Evolutionary conservation across 2,888 invertebrate species (phyloP).

Genomic region (Yponomeuta evonymella): DNA sequence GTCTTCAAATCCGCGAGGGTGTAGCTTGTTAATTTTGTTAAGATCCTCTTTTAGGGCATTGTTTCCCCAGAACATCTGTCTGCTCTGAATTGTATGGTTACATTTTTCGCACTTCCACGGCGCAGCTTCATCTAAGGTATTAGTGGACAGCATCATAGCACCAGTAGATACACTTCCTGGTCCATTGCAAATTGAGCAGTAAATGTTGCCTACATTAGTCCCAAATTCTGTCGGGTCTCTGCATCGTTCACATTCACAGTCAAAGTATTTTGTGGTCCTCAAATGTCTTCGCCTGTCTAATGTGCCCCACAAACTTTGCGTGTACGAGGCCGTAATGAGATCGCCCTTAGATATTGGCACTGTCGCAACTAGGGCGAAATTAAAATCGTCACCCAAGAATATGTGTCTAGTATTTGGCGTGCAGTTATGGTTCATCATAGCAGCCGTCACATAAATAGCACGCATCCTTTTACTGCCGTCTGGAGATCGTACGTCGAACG

Average conservation of each 20-base stretch:
- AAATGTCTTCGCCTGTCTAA: constrained; percentile 79
- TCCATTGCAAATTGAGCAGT: constrained; percentile 78
- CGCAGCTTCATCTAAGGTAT: constrained; percentile 77
- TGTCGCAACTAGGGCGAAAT: constrained; percentile 79
- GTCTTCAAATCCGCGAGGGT: constrained; percentile 76
- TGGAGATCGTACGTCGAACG: constrained; percentile 79
- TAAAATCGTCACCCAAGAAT: constrained; percentile 75
- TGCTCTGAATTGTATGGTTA: constrained; percentile 70
- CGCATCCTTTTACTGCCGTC: constrained; percentile 71
- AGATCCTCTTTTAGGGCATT: constrained; percentile 78
- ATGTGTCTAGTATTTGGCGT: constrained; percentile 82
- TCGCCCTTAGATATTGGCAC: constrained; percentile 80
- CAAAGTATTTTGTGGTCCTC: constrained; percentile 79
- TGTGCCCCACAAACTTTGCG: constrained; percentile 82
- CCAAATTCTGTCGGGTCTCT: constrained; percentile 82
- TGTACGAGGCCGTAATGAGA: constrained; percentile 81
- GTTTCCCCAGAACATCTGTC: constrained; percentile 78
- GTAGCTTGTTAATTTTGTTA: constrained; percentile 65
- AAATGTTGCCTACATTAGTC: constrained; percentile 78
- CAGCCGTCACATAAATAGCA: constrained; percentile 79
- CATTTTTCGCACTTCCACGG: constrained; percentile 82
- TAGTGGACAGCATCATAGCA: constrained; percentile 74
- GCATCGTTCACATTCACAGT: constrained; percentile 81
- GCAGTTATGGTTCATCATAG: constrained; percentile 84
- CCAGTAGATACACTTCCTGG: constrained; percentile 45